Base-by-base conservation (phyloP, 2,797 vertebrate genomes). In the Characodon lateralis region DNA sequence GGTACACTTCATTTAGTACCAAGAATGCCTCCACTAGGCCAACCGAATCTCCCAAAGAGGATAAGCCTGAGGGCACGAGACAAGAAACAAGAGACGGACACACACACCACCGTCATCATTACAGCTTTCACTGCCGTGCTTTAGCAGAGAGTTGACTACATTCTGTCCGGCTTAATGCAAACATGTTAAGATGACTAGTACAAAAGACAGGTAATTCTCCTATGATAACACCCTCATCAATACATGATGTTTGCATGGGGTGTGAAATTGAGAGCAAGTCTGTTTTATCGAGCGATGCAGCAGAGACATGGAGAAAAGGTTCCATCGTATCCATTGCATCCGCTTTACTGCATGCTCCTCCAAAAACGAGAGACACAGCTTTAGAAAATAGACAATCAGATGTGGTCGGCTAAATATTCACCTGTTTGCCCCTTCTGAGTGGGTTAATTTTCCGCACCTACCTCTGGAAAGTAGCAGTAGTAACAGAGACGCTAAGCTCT, bases 1-100 rank as follows among this genome's bases (percentile, higher is more conserved):
- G 82, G 72, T 86, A 72, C 90, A 91, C 87, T 91, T 91, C 86
- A 91, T 93, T 93, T 93, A 93, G 84, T 86, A 75, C 13, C 74
- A 90, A 92, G 91, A 93, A 92, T 91, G 88, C 88, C 82, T 48
- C 85, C 80, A 88, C 86, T 79, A 89, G 72, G 77, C 78, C 78
- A 80, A 84, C 85, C 76, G 18, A 68, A 75, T 85, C 86, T 85
- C 84, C 68, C 75, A 70, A 73, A 58, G 35, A 84, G 81, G 83
- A 84, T 73, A 77, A 85, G 88, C 91, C 92, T 84, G 74, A 46
- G 90, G 90, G 87, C 82, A 88, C 0, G 35, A 73, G 83, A 81
- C 12, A 77, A 76, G 84, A 83, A 72, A 73, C 56, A 81, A 75
- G 78, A 35, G 59, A 73, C 46, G 1, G 10, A 73, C 58, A 48